These are phyloP conservation scores for Australoheros facetus DNA, from an alignment of 2,797 vertebrate genomes.

Conservation along the genomic window DNA sequence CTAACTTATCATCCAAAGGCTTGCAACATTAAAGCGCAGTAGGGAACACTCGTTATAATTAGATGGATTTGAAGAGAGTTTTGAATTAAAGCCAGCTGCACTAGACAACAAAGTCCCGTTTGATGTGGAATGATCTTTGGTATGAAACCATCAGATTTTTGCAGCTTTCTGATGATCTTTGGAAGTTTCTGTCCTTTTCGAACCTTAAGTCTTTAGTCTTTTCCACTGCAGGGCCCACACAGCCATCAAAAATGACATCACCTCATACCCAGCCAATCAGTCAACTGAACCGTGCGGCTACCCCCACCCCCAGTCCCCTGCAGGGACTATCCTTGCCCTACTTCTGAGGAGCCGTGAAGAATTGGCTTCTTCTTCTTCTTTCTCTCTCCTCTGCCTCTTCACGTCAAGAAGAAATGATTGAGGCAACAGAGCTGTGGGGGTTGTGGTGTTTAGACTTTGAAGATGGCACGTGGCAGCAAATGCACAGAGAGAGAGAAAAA, in stretches of 20 bases:
- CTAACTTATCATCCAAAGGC: conserved; percentile 25
- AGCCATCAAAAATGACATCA: conserved; percentile 56
- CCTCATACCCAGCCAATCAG: conserved; percentile 65
- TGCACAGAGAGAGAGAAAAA: background rate
- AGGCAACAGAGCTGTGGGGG: conserved; percentile 55
- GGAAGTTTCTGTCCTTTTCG: conserved; percentile 19
- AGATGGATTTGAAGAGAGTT: conserved; percentile 42
- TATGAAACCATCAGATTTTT: conserved; percentile 19
- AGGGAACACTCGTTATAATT: conserved; percentile 32
- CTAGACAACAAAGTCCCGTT: conserved; percentile 30
- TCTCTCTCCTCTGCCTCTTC: conserved; percentile 44
- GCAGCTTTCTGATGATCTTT: conserved; percentile 20
- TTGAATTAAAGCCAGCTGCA: conserved; percentile 23
- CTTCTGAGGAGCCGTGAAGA: conserved; percentile 77
- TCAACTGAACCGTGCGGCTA: conserved; percentile 18
- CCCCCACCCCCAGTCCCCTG: conserved; percentile 46
- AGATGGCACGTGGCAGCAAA: conserved; percentile 51
- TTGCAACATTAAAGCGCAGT: conserved; percentile 41
- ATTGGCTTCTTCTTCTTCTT: conserved; percentile 58
- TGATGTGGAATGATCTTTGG: conserved; percentile 33
- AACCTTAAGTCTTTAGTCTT: conserved; percentile 33
- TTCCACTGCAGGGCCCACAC: conserved; percentile 13
- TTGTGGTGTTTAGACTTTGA: conserved; percentile 54
- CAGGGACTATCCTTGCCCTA: conserved; percentile 78
- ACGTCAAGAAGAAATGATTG: conserved; percentile 66